Base-by-base conservation (phyloP, 2,113 vertebrate genomes). In the Coptodon rendalli region DNA sequence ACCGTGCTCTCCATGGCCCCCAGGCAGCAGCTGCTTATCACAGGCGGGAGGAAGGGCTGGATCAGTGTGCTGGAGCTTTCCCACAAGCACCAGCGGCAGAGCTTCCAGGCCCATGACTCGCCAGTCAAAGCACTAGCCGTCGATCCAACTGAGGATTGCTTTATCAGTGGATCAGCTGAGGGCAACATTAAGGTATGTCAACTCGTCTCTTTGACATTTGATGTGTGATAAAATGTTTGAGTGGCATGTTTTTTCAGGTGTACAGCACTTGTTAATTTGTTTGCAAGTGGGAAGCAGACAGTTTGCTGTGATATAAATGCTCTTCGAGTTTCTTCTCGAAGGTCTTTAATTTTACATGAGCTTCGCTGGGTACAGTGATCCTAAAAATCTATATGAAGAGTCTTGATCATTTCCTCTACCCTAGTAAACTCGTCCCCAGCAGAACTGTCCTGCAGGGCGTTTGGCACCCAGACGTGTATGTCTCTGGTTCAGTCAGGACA, bases 91-190 rank as follows among this genome's bases (percentile, higher is more conserved):
- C 98, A 98, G 91, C 97, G 97, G 2, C 98, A 98, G 82, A 96
- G 97, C 91, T 98, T 99, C 91, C 99, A 98, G 96, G 98, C 98
- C 85, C 99, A 99, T 57, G 99, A 99, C 95, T 99, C 99, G 2
- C 96, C 98, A 11, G 95, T 99, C 79, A 99, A 99, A 96, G 98
- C 99, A 1, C 96, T 99, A 94, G 97, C 98, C 52, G 93, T 99
- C 17, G 97, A 98, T 93, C 95, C 97, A 82, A 97, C 97, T 1
- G 99, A 99, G 93, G 97, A 97, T 90, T 98, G 97, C 92, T 99
- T 99, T 89, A 97, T 99, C 93, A 99, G 98, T 36, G 99, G 99
- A 88, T 99, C 99, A 56, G 97, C 99, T 2, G 99, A 99, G 96
- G 99, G 99, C 89, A 99, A 97, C 95, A 98, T 99, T 91, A 99